Evolutionary conservation across 1,140 invertebrate genomes (phyloP), one percentile per base, ranked within the genome.

Genomic region (Andricus grossulariae): DNA sequence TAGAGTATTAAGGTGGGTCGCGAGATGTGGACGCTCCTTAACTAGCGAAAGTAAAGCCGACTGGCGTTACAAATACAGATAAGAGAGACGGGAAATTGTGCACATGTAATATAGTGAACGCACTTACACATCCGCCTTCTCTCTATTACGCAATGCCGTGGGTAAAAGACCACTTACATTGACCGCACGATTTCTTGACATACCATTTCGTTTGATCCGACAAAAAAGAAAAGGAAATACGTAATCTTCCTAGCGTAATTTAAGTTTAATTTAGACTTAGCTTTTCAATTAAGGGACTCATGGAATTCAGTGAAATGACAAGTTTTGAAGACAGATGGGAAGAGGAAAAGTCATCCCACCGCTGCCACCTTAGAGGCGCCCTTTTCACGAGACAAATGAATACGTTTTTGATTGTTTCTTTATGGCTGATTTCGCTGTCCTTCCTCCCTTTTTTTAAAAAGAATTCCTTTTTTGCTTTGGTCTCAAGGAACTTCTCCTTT

Each of bases 21-120:
- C 50, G 50, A 50, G 50, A 73, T 74, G 73, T 80, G 74, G 39
- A 82, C 66, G 75, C 57, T 50, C 54, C 77, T 84, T 76, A 80
- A 83, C 57, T 74, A 78, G 77, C 81, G 77, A 84, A 85, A 84
- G 84, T 83, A 80, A 83, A 80, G 49, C 60, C 25, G 39, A 66
- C 60, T 66, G 21, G 25, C n/a, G 25, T 66, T 39, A 66, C 60
- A 39, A 66, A 39, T 66, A 45, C 60, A 66, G 15, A n/a, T 21
- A 66, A 66, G 21, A 16, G 32, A 66, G 60, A 45, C 60, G 60
- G 25, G 60, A 45, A 39, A 66, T 45, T 66, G 60, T 66, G n/a
- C 25, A 66, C 32, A n/a, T 66, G 60, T 39, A 66, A 66, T 45
- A 10, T 7, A 45, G 39, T 45, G 39, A 45, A 45, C 39, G 39